These are phyloP conservation scores for Etheostoma perlongum DNA, from an alignment of 2,797 vertebrate species.

Conservation along the genomic window DNA sequence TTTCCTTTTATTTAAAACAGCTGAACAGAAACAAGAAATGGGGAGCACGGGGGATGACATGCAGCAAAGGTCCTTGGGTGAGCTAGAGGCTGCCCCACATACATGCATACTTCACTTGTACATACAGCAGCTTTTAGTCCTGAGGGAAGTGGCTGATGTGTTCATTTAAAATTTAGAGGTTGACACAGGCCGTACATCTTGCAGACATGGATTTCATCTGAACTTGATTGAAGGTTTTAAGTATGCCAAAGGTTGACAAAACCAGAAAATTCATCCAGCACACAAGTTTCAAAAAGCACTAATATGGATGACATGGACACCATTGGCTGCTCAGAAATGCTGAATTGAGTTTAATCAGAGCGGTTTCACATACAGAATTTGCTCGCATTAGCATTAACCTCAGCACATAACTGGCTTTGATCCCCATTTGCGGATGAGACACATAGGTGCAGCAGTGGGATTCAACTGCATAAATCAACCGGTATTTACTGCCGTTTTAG, in stretches of 20 bases:
- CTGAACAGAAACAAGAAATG: no score
- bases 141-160: neutral
- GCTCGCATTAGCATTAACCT: conserved; percentile 36
- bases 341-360: conserved; percentile 39
- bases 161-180: neutral
- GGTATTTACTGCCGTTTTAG: conserved; percentile 65
- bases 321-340: conserved; percentile 24
- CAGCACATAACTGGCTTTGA: conserved; percentile 59
- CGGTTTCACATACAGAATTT: conserved; percentile 12
- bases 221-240: neutral
- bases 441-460: conserved; percentile 35
- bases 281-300: neutral
- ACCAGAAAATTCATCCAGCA: neutral
- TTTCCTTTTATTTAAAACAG: no score
- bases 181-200: neutral
- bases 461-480: conserved; percentile 43
- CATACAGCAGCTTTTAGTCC: no score
- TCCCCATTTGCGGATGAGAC: conserved; percentile 38
- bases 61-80: no score
- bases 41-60: no score
- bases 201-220: neutral
- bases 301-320: neutral
- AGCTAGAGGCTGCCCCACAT: no score
- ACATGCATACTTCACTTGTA: no score
- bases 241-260: neutral